Evolutionary conservation across 2,888 invertebrate genomes (phyloP).

Genomic region (Cephalotes varians): DNA sequence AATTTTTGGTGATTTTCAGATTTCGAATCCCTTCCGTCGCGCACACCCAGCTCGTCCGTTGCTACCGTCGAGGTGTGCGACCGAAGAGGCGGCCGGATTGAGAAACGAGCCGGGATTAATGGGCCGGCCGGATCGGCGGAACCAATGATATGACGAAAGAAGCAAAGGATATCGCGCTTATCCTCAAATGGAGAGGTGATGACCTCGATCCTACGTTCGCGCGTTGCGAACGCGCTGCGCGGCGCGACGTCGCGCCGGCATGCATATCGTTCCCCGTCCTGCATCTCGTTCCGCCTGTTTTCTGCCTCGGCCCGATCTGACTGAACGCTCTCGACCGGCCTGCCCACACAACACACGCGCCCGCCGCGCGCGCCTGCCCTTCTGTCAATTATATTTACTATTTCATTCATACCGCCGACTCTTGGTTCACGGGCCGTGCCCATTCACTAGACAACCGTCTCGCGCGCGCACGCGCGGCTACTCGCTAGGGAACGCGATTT

Average conservation of each 20-base stretch:
- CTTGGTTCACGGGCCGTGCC: conserved; percentile 79
- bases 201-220: conserved; percentile 82
- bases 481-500: conserved; percentile 58
- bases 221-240: conserved; percentile 56
- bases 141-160: conserved; percentile 57
- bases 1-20: not conserved
- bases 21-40: not conserved
- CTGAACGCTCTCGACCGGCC: conserved; percentile 77
- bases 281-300: conserved; percentile 76
- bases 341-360: conserved; percentile 72
- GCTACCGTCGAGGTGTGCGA: not conserved
- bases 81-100: not conserved
- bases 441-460: conserved; percentile 80
- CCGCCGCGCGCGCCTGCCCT: conserved; percentile 77
- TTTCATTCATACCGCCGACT: conserved; percentile 81
- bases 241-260: conserved; percentile 38
- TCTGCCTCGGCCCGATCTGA: conserved; percentile 77
- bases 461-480: conserved; percentile 75
- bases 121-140: conserved; percentile 17
- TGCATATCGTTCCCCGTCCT: conserved; percentile 72
- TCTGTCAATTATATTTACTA: conserved; percentile 84
- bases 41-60: not conserved
- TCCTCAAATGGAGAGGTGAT: conserved; percentile 80
- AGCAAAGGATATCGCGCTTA: conserved; percentile 70
- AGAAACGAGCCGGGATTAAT: conserved; percentile 24